These are phyloP conservation scores for Himalopsyche anomala DNA, from an alignment of 2,888 invertebrate species.

Conservation along the genomic window DNA sequence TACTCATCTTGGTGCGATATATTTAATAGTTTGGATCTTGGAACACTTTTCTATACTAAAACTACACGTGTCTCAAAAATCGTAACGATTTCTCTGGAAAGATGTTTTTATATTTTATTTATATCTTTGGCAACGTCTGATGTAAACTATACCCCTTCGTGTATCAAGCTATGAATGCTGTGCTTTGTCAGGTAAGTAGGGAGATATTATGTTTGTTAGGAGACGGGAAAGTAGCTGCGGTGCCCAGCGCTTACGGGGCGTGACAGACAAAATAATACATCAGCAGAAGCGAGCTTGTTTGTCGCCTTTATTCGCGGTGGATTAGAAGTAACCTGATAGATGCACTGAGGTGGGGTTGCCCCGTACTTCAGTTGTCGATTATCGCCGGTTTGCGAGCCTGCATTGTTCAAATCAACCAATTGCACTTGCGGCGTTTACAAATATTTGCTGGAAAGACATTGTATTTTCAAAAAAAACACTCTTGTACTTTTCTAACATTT, in stretches of 20 bases:
- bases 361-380: background rate
- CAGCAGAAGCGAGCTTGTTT: slow-evolving; percentile 44
- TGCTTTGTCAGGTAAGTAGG: slow-evolving; percentile 16
- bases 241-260: slow-evolving; percentile 45
- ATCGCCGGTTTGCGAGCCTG: background rate
- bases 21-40: too few species aligned
- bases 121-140: background rate
- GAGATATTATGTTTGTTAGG: background rate
- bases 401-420: too few species aligned
- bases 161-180: background rate
- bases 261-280: slow-evolving; percentile 45
- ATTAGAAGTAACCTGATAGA: slow-evolving; percentile 55
- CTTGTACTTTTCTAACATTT: too few species aligned
- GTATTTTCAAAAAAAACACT: too few species aligned
- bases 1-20: too few species aligned
- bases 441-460: too few species aligned
- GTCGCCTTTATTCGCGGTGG: slow-evolving; percentile 55
- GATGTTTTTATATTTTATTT: background rate
- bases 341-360: slow-evolving; percentile 11
- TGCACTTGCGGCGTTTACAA: too few species aligned
- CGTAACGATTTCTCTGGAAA: background rate
- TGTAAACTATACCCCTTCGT: slow-evolving; percentile 20
- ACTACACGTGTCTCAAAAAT: too few species aligned
- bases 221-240: slow-evolving; percentile 30
- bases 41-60: too few species aligned